Conservation (phyloP, 1,140 invertebrate species). For the Diorhabda elongata region DNA sequence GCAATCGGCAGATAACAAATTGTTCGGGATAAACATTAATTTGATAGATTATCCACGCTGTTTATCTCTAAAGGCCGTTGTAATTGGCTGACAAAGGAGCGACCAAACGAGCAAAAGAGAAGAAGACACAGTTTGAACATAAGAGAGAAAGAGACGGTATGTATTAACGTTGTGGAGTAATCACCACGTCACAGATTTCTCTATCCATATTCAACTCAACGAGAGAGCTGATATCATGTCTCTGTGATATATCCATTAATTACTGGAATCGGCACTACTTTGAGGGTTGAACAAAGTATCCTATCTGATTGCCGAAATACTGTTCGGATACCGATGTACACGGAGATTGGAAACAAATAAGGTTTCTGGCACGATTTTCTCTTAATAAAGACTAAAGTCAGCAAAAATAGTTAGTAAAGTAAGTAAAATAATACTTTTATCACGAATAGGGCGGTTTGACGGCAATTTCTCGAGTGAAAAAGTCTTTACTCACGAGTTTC, state of each 20-base stretch:
- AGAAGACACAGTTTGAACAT: conserved; percentile 20
- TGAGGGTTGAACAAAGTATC: conserved; percentile 24
- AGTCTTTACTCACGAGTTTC: no score
- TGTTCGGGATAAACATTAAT: conserved; percentile 44
- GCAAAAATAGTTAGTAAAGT: no score
- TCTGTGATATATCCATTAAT: conserved; percentile 29
- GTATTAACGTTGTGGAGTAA: background rate
- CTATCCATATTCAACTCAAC: conserved; percentile 15
- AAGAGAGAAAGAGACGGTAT: conserved; percentile 12
- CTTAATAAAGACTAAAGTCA: no score
- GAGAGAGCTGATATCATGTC: conserved; percentile 16
- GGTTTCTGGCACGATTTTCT: no score
- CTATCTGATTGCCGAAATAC: conserved; percentile 17
- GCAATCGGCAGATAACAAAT: conserved; percentile 26
- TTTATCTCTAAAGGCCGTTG: conserved; percentile 42
- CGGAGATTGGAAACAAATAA: background rate
- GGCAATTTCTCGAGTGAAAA: no score
- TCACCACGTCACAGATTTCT: background rate
- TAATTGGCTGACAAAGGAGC: conserved; percentile 39
- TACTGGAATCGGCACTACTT: conserved; percentile 31
- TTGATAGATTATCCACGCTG: conserved; percentile 45
- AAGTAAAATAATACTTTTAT: no score
- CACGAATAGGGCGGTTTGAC: no score
- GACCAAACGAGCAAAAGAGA: conserved; percentile 17
- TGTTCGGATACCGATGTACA: background rate